Base-by-base conservation (phyloP, 2,797 vertebrate genomes). In the Tiaroga cobitis region DNA sequence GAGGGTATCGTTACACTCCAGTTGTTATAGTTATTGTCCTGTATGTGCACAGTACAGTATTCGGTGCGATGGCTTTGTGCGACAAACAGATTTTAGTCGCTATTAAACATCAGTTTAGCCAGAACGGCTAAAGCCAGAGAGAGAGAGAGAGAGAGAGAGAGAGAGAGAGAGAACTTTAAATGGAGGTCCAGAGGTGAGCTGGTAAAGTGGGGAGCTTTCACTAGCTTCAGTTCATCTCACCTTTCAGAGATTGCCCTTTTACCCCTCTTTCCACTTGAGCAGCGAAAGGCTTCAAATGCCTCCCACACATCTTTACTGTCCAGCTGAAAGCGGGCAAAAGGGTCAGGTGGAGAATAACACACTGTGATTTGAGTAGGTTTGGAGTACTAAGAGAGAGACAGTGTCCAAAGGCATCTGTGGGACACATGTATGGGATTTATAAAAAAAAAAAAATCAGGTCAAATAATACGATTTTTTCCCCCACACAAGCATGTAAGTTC, bases 271-370 rank as follows among this genome's bases (percentile, higher is more conserved):
- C 69, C 81, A 79, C 39, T 82, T 70, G 54, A 79, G 74, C 77
- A 86, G 77, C 39, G 76, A 67, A 85, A 82, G n/a, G 83, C 89
- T 82, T 82, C 26, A 72, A 83, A 85, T 80, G 41, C 75, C 78
- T 61, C 51, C 82, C 39, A 80, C 83, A 74, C 80, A 59, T 76
- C 67, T 79, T 77, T 59, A 79, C 37, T 51, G 76, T 83, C 72
- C 81, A 69, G 76, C 26, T 46, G 83, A 34, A 87, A 68, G 70
- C 34, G 26, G 70, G 32, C 63, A 8, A 46, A 46, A 39, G 56
- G 73, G 56, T 77, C 79, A 67, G 65, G 39, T 76, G 37, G 4
- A 82, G 82, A 88, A 89, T 89, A 86, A 68, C 88, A 86, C 37
- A 32, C 49, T 56, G 54, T 80, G 78, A 84, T 80, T 77, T 83